Evolutionary conservation across 2,797 vertebrate genomes (phyloP).

Genomic region (Cyclura pinguis): DNA sequence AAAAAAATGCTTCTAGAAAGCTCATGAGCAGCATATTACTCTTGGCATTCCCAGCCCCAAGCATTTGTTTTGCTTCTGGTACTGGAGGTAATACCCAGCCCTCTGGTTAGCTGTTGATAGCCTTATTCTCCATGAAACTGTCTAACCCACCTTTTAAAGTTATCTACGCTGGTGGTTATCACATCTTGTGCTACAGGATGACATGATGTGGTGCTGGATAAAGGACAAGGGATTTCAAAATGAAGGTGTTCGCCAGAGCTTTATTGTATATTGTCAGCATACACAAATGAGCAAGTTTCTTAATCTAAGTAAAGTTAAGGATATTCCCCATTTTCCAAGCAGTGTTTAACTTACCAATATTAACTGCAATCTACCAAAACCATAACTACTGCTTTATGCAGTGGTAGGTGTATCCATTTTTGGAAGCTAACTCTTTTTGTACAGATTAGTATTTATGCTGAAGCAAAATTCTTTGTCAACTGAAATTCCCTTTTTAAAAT

Average conservation of each 20-base stretch:
- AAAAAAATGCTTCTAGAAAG: neutral
- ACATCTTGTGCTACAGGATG: neutral
- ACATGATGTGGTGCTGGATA: neutral
- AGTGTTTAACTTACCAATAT: neutral
- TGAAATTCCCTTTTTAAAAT: neutral
- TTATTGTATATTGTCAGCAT: neutral
- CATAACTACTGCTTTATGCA: neutral
- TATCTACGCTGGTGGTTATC: neutral
- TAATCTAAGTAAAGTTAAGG: neutral
- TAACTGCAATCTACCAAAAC: constrained; percentile 3
- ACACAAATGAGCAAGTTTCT: neutral
- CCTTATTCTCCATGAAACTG: neutral
- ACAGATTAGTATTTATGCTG: constrained; percentile 8
- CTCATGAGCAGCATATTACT: neutral
- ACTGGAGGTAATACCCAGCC: neutral
- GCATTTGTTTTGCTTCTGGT: neutral
- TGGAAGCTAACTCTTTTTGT: neutral
- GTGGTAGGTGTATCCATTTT: neutral
- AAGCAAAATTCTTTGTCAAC: constrained; percentile 4
- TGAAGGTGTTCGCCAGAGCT: neutral
- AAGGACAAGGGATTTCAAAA: neutral
- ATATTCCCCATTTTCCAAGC: neutral
- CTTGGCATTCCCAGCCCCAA: neutral
- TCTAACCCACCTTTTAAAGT: neutral
- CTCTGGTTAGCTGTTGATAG: neutral